Percentiles rank a stretch among this genome's conserved stretches.
These are phyloP conservation scores for Dryococelus australis DNA, from an alignment of 2,888 invertebrate genomes.

Conservation along the genomic window DNA sequence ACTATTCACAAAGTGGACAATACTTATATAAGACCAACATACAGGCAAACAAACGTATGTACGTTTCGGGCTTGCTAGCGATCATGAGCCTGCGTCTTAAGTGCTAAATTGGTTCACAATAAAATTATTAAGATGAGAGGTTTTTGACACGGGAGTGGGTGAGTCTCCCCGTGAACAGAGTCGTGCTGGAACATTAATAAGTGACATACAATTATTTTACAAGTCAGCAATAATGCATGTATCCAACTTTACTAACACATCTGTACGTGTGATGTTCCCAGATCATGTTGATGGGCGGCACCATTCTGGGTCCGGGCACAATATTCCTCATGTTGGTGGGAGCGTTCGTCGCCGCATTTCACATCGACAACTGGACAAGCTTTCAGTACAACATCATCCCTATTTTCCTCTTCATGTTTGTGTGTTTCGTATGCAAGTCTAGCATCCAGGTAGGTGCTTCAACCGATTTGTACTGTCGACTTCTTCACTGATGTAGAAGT, in stretches of 20 bases:
- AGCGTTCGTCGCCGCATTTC: conserved; percentile 80
- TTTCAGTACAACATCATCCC: conserved; percentile 74
- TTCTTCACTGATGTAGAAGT: neutral
- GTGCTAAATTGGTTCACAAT: no score
- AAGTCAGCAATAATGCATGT: no score
- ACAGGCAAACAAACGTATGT: no score
- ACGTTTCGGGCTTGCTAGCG: no score
- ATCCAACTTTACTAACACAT: neutral
- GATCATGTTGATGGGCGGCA: conserved; percentile 73
- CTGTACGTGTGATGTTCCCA: conserved; percentile 51
- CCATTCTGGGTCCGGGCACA: conserved; percentile 82
- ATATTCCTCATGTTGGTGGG: conserved; percentile 86
- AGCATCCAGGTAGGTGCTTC: conserved; percentile 67
- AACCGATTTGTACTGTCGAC: neutral
- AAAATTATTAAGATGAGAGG: no score
- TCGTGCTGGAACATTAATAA: no score
- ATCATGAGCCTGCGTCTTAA: no score
- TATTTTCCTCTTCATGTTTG: conserved; percentile 68
- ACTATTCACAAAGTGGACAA: no score
- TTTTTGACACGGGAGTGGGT: no score
- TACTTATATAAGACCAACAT: no score
- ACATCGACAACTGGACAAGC: conserved; percentile 72
- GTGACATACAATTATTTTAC: no score
- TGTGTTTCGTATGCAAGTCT: conserved; percentile 73
- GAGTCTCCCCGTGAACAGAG: no score